Evolutionary conservation across 2,113 vertebrate species (phyloP).

Genomic region (Fregata magnificens): DNA sequence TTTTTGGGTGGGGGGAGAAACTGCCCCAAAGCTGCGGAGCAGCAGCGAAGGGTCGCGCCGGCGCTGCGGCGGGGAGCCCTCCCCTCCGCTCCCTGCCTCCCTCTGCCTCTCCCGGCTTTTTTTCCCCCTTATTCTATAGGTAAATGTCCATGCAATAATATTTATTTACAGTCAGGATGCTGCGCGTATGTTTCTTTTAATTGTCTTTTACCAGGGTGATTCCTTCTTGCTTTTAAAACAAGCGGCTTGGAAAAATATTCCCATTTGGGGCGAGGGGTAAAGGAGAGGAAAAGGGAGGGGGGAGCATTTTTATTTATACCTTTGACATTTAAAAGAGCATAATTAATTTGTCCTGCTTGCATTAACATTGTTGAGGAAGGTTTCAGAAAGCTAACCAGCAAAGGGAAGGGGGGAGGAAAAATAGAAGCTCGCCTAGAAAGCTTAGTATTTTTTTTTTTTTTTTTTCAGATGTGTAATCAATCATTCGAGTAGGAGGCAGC

Average conservation of each 20-base stretch:
- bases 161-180: not conserved
- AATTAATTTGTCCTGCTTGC: conserved; percentile 77
- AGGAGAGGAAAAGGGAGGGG: not conserved
- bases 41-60: not conserved
- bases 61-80: conserved; percentile 9
- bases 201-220: conserved; percentile 51
- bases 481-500: conserved; percentile 79
- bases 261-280: conserved; percentile 60
- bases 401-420: not conserved
- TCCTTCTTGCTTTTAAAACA: conserved; percentile 61
- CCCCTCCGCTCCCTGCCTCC: not conserved
- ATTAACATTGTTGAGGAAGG: conserved; percentile 74
- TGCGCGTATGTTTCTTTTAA: conserved; percentile 12
- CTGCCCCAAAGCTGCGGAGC: not conserved
- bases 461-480: conserved; percentile 79
- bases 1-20: not conserved
- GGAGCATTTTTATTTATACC: conserved; percentile 75
- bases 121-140: not conserved
- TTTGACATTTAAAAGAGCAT: conserved; percentile 80
- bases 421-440: conserved; percentile 48
- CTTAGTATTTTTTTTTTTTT: conserved; percentile 39
- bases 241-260: conserved; percentile 70
- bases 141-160: not conserved
- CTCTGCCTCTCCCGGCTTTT: not conserved
- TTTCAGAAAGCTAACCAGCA: conserved; percentile 68